Evolutionary conservation across 2,888 invertebrate species (phyloP), one percentile per base, ranked within the genome.

Genomic region (Sylvicola cinctus): DNA sequence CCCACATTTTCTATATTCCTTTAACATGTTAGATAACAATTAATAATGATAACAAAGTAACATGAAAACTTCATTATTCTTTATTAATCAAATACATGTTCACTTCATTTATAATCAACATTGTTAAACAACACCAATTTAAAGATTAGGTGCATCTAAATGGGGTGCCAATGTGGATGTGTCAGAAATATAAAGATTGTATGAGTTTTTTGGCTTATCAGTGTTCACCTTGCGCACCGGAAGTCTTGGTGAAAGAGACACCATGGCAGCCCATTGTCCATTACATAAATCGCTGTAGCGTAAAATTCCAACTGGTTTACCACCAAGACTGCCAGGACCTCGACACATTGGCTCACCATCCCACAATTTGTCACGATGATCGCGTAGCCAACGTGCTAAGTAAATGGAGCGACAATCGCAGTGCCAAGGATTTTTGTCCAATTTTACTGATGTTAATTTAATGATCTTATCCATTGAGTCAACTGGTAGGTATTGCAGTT

Each of bases 241-340:
- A 13, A 28, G 14, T 28, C 28, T 4, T 28, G 28, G 28, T 8
- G n/a, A 13, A 7, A 28, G 28, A 6, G 28, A 28, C 10, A 28
- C n/a, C 14, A 28, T 13, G 5, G 12, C 14, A 4, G 28, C 28
- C 28, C 28, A 28, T 28, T 28, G 28, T 1, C 74, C 74, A 38
- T 72, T 69, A 46, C 76, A 77, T 6, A 76, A 62, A 43, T 71
- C 68, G 43, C 70, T 67, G 42, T 74, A 75, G 12, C 63, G 58
- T 46, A 65, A 49, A 29, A 60, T 50, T 16, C 61, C 58, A 20
- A 66, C 58, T 31, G 56, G 55, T 34, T 55, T 53, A 2, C 65
- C 66, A 16, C 62, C 63, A 10, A 66, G 50, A 41, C 61, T 58
- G 2, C 61, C 62, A 1, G 66, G 66, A 2, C 64, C 65, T 1